Conservation (phyloP, 2,113 vertebrate genomes). For the Phalacrocorax carbo region DNA sequence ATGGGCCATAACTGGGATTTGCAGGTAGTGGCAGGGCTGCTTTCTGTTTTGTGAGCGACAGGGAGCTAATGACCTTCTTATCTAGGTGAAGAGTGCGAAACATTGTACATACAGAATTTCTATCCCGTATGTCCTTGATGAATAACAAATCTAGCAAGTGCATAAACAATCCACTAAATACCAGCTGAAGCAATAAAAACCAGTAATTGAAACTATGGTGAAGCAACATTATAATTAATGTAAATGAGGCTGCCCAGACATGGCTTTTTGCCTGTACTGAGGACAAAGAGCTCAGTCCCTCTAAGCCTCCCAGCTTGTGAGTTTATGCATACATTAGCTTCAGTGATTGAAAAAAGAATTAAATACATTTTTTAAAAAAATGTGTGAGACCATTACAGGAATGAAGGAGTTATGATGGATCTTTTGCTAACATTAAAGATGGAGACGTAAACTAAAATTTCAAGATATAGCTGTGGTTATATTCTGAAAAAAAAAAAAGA, state of each 20-base stretch:
- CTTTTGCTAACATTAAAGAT: background rate
- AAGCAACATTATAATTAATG: background rate
- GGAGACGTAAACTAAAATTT: background rate
- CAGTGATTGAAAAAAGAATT: background rate
- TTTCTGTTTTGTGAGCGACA: background rate
- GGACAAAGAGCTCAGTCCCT: background rate
- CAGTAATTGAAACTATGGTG: background rate
- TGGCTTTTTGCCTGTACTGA: background rate
- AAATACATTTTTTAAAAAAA: background rate
- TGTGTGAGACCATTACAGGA: background rate
- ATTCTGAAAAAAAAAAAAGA: background rate
- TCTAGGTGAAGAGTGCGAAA: background rate
- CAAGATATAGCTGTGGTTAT: background rate
- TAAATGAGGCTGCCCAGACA: background rate
- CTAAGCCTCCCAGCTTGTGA: background rate
- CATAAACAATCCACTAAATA: background rate
- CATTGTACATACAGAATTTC: background rate
- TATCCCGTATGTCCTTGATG: background rate
- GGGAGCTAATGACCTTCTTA: background rate
- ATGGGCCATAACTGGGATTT: background rate
- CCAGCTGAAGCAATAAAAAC: background rate
- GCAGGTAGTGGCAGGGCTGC: background rate
- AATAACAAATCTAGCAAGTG: background rate
- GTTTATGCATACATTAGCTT: background rate
- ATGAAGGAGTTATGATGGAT: background rate